phyloP scores from a whole-genome alignment of 2,113 vertebrate species.

The Pipra filicauda region DNA sequence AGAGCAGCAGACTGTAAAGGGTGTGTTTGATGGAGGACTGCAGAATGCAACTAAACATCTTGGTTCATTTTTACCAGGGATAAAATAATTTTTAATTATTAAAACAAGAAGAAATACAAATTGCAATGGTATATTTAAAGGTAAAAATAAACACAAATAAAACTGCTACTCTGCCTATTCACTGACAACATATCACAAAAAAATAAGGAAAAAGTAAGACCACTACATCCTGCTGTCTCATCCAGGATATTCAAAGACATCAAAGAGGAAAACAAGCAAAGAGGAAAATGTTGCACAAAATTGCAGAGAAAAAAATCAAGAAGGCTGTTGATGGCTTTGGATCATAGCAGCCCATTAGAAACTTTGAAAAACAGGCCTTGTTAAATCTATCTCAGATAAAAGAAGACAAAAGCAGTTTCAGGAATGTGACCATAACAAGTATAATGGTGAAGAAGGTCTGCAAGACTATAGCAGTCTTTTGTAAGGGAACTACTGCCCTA shows the following conservation, averaged over 20 bases:
- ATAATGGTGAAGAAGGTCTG: slow-evolving; percentile 17
- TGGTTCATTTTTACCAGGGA: neutral
- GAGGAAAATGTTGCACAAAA: neutral
- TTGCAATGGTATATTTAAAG: neutral
- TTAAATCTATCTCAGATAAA: neutral
- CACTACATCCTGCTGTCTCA: neutral
- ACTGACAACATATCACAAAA: neutral
- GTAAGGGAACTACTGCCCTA: neutral
- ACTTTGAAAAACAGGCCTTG: slow-evolving; percentile 19
- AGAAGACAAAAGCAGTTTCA: slow-evolving; percentile 38
- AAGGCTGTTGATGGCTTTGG: slow-evolving; percentile 1
- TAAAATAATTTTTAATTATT: neutral
- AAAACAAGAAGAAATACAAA: neutral
- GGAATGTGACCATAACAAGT: neutral
- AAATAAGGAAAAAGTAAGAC: neutral
- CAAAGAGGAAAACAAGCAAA: slow-evolving; percentile 11
- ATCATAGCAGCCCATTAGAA: slow-evolving; percentile 29
- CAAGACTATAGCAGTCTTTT: neutral
- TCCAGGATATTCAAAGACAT: slow-evolving; percentile 16
- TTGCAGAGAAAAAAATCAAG: neutral
- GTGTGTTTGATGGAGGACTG: neutral
- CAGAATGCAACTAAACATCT: neutral
- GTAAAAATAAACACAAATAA: neutral
- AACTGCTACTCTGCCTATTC: neutral
- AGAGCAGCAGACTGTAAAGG: neutral